Evolutionary conservation across 2,113 vertebrate species (phyloP).

Genomic region (Xyliphius kryptos): DNA sequence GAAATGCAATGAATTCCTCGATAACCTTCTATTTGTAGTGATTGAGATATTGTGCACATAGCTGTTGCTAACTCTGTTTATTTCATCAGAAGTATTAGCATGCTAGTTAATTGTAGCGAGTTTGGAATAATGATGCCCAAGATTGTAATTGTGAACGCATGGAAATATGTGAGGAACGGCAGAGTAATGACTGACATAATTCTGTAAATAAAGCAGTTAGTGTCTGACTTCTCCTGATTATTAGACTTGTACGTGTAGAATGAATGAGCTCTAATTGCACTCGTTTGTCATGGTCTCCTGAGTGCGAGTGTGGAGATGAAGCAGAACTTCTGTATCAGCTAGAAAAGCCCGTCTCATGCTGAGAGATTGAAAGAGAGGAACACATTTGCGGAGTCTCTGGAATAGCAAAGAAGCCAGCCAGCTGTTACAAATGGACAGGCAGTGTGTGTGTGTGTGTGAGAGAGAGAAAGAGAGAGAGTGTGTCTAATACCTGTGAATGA

Average conservation of each 20-base stretch:
- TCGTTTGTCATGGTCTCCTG: slow-evolving; percentile 50
- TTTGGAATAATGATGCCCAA: too few species aligned
- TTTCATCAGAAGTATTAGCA: too few species aligned
- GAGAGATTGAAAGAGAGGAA: neutral
- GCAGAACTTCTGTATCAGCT: slow-evolving; percentile 25
- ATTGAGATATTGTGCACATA: too few species aligned
- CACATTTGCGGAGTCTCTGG: slow-evolving; percentile 23
- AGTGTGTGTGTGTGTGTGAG: neutral
- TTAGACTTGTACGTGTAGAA: slow-evolving; percentile 44
- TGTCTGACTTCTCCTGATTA: too few species aligned
- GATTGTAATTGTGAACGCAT: neutral
- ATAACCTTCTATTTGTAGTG: too few species aligned
- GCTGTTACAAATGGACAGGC: slow-evolving; percentile 20
- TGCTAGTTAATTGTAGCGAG: too few species aligned
- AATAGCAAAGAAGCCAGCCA: neutral
- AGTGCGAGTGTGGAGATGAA: slow-evolving; percentile 24
- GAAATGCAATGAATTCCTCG: too few species aligned
- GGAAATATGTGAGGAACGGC: neutral
- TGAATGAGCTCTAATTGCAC: slow-evolving; percentile 54
- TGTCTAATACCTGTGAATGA: slow-evolving; percentile 85
- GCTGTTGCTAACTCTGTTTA: too few species aligned
- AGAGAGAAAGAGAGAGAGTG: neutral
- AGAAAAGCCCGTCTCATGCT: neutral
- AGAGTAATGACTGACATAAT: too few species aligned
- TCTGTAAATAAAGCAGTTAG: slow-evolving; percentile 16